Percentiles rank a stretch among this genome's conserved stretches.
Evolutionary conservation across 2,113 vertebrate species (phyloP).

Genomic region (Phalacrocorax brasilianus): DNA sequence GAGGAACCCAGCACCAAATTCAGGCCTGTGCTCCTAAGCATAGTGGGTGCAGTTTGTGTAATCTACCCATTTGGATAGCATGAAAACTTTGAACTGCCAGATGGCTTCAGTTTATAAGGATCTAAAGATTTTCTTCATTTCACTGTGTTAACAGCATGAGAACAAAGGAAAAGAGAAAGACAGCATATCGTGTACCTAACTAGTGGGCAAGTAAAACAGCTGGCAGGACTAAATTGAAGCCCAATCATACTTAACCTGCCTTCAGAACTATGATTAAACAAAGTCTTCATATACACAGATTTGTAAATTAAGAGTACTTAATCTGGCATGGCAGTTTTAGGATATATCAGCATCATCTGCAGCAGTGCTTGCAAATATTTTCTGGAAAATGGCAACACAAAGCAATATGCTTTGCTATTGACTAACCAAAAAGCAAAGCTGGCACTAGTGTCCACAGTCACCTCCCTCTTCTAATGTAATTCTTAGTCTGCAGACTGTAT

Average conservation of each 20-base stretch:
- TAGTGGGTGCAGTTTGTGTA: background rate
- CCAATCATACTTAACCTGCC: background rate
- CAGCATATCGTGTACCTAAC: background rate
- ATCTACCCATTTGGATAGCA: background rate
- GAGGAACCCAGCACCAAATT: background rate
- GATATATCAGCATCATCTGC: background rate
- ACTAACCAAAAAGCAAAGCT: background rate
- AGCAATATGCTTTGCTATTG: background rate
- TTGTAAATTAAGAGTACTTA: background rate
- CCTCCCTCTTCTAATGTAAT: background rate
- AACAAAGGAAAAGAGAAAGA: background rate
- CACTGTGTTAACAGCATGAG: background rate
- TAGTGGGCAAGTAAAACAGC: constrained; percentile 1
- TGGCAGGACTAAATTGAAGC: background rate
- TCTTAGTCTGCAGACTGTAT: background rate
- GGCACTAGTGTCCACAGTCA: background rate
- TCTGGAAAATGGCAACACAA: background rate
- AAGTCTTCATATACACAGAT: background rate
- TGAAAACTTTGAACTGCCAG: background rate
- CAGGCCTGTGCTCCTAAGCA: background rate
- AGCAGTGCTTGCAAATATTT: background rate
- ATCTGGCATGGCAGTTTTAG: background rate
- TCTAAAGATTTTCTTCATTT: background rate
- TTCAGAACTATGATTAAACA: background rate
- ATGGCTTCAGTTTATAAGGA: constrained; percentile 3